These are phyloP conservation scores for Cyclophora punctaria DNA, from an alignment of 2,888 invertebrate species.

Conservation along the genomic window DNA sequence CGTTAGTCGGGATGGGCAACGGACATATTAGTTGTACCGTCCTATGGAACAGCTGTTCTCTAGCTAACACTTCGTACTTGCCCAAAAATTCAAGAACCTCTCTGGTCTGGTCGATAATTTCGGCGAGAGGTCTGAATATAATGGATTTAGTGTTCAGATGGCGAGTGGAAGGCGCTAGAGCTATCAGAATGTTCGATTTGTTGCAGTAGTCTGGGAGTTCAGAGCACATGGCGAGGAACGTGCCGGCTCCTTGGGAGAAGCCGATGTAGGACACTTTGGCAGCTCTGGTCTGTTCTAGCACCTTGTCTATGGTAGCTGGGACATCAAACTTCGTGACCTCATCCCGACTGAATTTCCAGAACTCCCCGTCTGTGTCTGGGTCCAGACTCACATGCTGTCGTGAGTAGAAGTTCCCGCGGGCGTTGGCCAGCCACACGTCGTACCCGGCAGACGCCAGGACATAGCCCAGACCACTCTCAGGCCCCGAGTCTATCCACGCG, in stretches of 20 bases:
- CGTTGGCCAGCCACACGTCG: slow-evolving; percentile 25
- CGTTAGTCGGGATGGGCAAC: too few relatives aligned
- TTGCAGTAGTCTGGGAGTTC: slow-evolving; percentile 77
- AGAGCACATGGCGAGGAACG: slow-evolving; percentile 79
- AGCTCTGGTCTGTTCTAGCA: slow-evolving; percentile 32
- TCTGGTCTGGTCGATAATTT: slow-evolving; percentile 19
- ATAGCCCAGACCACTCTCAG: slow-evolving; percentile 28
- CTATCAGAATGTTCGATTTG: slow-evolving; percentile 76
- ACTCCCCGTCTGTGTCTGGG: slow-evolving; percentile 44
- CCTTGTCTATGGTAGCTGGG: slow-evolving; percentile 74
- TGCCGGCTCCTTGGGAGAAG: slow-evolving; percentile 83
- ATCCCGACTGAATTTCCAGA: slow-evolving; percentile 81
- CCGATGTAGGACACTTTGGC: slow-evolving; percentile 72
- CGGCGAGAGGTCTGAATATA: slow-evolving; percentile 20
- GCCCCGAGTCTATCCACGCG: slow-evolving; percentile 45
- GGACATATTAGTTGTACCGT: slow-evolving; percentile 5
- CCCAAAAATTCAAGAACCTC: slow-evolving; percentile 22
- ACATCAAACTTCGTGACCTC: slow-evolving; percentile 85
- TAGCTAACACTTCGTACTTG: slow-evolving; percentile 34
- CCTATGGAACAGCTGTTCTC: slow-evolving; percentile 33
- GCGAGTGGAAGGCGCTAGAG: slow-evolving; percentile 77
- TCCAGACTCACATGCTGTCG: slow-evolving; percentile 56
- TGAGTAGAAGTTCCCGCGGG: slow-evolving; percentile 44
- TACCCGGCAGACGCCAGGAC: slow-evolving; percentile 25
- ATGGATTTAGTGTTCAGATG: slow-evolving; percentile 54